Evolutionary conservation across 1,140 invertebrate species (phyloP).

Genomic region (Probaryconus sp.): DNA sequence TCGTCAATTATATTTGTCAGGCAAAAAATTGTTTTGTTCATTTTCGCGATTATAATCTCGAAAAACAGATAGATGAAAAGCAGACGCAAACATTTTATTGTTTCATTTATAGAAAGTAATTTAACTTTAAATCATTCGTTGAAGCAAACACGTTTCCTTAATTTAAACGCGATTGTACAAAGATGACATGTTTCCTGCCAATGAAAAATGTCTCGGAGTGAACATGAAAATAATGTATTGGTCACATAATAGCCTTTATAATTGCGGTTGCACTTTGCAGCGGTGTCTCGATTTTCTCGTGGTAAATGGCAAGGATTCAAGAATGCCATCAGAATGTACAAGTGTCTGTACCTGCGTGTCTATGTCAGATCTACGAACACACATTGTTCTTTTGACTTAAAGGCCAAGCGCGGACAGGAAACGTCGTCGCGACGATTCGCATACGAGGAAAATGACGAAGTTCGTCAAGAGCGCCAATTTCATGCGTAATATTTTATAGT

Average conservation of each 20-base stretch:
- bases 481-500: conserved; percentile 11
- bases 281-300: conserved; percentile 44
- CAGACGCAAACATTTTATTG: no score
- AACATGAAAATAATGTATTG: conserved; percentile 35
- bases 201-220: conserved; percentile 11
- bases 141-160: conserved; percentile 13
- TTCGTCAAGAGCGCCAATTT: conserved; percentile 48
- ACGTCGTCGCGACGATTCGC: conserved; percentile 35
- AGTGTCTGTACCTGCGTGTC: conserved; percentile 54
- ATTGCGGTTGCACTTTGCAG: conserved; percentile 33
- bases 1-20: no score
- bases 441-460: conserved; percentile 48
- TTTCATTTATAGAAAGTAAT: no score
- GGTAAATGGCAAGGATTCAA: conserved; percentile 57
- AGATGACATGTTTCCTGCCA: conserved; percentile 10
- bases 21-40: no score
- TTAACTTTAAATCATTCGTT: no score
- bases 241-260: conserved; percentile 47
- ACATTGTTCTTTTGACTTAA: conserved; percentile 62
- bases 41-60: no score
- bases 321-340: conserved; percentile 57
- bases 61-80: no score
- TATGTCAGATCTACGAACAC: conserved; percentile 65
- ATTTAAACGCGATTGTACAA: conserved; percentile 24
- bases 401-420: conserved; percentile 61